Conservation (phyloP, 2,113 vertebrate genomes). For the Nestor notabilis region DNA sequence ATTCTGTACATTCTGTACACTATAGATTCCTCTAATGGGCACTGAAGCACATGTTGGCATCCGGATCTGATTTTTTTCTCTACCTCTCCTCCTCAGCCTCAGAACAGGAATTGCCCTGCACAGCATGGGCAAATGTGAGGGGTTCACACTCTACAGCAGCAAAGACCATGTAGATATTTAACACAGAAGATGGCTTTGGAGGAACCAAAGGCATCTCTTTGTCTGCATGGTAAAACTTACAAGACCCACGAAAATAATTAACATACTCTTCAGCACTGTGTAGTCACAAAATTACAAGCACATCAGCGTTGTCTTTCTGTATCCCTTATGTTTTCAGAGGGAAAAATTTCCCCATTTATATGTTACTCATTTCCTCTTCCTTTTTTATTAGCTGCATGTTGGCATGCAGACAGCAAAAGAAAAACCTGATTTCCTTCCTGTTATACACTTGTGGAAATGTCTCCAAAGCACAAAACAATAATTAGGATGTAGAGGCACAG, state of each 20-base stretch:
- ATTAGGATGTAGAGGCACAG: conserved; percentile 21
- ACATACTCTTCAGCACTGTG: not conserved
- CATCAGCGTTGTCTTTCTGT: not conserved
- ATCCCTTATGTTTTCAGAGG: not conserved
- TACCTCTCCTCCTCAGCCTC: not conserved
- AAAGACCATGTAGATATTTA: not conserved
- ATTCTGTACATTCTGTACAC: fast-evolving
- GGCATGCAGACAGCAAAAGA: conserved; percentile 20
- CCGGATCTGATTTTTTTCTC: not conserved
- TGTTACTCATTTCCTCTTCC: conserved; percentile 64
- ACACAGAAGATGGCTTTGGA: not conserved
- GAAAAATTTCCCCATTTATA: not conserved
- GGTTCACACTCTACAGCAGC: not conserved
- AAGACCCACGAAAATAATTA: not conserved
- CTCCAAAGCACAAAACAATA: conserved; percentile 19
- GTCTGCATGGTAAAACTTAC: not conserved
- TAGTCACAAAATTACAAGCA: not conserved
- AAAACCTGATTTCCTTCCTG: conserved; percentile 61
- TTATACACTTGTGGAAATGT: conserved; percentile 30
- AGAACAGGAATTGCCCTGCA: not conserved
- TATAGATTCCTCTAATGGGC: not conserved
- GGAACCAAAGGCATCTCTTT: not conserved
- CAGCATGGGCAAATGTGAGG: not conserved
- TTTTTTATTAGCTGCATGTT: conserved; percentile 30
- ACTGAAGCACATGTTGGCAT: fast-evolving